A percentile compares a stretch with the other conserved stretches of the same genome.
phyloP scores from a whole-genome alignment of 2,888 invertebrate species.

The Andrena dorsata region DNA sequence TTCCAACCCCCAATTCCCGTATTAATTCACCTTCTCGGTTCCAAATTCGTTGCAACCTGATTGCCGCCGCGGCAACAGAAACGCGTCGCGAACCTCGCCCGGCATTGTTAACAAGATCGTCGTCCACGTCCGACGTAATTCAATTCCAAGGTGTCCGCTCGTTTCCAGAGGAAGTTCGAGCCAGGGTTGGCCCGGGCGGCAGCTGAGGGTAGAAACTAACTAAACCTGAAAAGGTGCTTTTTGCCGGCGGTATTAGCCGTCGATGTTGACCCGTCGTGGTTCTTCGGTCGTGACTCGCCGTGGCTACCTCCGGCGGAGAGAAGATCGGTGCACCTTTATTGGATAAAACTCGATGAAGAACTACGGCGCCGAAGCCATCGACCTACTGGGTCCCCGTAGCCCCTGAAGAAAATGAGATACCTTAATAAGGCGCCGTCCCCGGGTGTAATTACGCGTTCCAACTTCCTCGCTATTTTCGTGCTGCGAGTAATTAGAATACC shows the following conservation, averaged over 20 bases:
- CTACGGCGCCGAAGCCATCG: slow-evolving; percentile 63
- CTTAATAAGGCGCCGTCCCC: slow-evolving; percentile 68
- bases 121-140: slow-evolving; percentile 48
- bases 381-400: slow-evolving; percentile 34
- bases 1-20: too few relatives aligned
- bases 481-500: slow-evolving; percentile 73
- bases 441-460: slow-evolving; percentile 69
- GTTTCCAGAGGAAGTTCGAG: slow-evolving; percentile 21
- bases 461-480: slow-evolving; percentile 68
- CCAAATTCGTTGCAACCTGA: neutral
- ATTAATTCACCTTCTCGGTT: neutral
- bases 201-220: slow-evolving; percentile 39
- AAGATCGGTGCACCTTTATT: slow-evolving; percentile 66
- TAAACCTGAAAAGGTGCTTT: slow-evolving; percentile 60
- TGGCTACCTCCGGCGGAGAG: slow-evolving; percentile 43
- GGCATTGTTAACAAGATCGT: slow-evolving; percentile 54
- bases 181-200: neutral
- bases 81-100: slow-evolving; percentile 30
- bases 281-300: slow-evolving; percentile 37
- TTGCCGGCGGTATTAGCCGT: slow-evolving; percentile 52
- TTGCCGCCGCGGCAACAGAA: neutral
- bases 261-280: slow-evolving; percentile 62
- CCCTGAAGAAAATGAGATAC: slow-evolving; percentile 72
- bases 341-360: slow-evolving; percentile 72
- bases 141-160: slow-evolving; percentile 49